These are phyloP conservation scores for Meteorus cinctellus DNA, from an alignment of 2,888 invertebrate species.

Conservation along the genomic window DNA sequence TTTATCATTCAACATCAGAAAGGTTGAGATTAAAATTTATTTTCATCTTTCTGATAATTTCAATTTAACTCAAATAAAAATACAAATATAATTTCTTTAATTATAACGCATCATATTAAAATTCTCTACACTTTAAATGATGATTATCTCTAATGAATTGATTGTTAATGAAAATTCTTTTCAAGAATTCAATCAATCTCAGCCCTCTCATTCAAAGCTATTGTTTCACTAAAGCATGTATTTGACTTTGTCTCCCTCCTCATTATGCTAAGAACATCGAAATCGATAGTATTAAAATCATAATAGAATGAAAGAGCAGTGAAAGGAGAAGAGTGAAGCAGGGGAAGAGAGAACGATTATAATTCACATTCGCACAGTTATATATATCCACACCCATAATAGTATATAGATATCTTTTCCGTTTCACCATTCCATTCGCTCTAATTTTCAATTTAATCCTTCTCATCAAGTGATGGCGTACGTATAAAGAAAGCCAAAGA, in stretches of 20 bases:
- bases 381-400: not conserved
- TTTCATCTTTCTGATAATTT: not conserved
- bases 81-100: not conserved
- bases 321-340: slow-evolving; percentile 8
- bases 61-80: not conserved
- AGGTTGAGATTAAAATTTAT: not conserved
- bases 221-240: slow-evolving; percentile 43
- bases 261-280: slow-evolving; percentile 70
- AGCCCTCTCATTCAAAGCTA: not conserved
- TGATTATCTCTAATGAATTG: not conserved
- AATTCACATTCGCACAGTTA: not conserved
- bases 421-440: slow-evolving; percentile 26
- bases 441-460: slow-evolving; percentile 21
- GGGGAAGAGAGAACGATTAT: not conserved
- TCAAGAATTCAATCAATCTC: not conserved
- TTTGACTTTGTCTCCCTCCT: slow-evolving; percentile 58
- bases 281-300: slow-evolving; percentile 69
- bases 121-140: too few species aligned
- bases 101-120: too few species aligned
- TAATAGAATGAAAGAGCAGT: slow-evolving; percentile 31
- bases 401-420: slow-evolving; percentile 17
- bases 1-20: not conserved
- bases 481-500: not conserved
- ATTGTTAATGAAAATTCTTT: not conserved
- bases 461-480: not conserved